These are phyloP conservation scores for Fistularia tabacaria DNA, from an alignment of 2,797 vertebrate species.

Conservation along the genomic window DNA sequence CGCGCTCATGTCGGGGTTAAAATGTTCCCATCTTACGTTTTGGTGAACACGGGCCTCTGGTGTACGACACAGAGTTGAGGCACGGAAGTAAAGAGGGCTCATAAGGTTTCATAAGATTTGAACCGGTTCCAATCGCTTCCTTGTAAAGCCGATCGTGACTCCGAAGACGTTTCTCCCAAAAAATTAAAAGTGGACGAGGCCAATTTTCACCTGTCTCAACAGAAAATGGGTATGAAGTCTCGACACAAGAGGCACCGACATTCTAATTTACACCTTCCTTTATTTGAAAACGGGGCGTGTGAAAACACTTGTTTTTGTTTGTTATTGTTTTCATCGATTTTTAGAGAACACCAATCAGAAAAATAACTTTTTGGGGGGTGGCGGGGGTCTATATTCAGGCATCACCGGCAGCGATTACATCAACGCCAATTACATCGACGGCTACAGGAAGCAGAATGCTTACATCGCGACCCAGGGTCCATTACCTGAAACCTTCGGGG, in stretches of 20 bases:
- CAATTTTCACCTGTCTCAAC: slow-evolving; percentile 36
- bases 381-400: slow-evolving; percentile 65
- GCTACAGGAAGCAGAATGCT: slow-evolving; percentile 96
- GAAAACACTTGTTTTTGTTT: slow-evolving; percentile 14
- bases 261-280: slow-evolving; percentile 8
- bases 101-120: too few relatives aligned
- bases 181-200: background rate
- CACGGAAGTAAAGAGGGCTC: too few relatives aligned
- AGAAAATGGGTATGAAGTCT: slow-evolving; percentile 21
- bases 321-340: background rate
- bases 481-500: slow-evolving; percentile 91
- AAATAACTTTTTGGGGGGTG: too few relatives aligned
- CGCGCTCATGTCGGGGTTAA: slow-evolving; percentile 16
- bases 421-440: slow-evolving; percentile 96
- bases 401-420: slow-evolving; percentile 95
- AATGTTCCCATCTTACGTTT: background rate
- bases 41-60: slow-evolving; percentile 23
- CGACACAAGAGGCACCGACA: slow-evolving; percentile 1
- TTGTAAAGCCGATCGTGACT: too few relatives aligned
- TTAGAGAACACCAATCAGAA: too few relatives aligned
- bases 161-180: too few relatives aligned
- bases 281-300: slow-evolving; percentile 15
- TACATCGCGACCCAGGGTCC: slow-evolving; percentile 98
- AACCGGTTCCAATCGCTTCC: too few relatives aligned
- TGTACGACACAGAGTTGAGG: too few relatives aligned